A percentile compares a stretch with the other conserved stretches of the same genome.
Conservation (phyloP, 1,140 invertebrate genomes). For the Procambarus virginalis region DNA sequence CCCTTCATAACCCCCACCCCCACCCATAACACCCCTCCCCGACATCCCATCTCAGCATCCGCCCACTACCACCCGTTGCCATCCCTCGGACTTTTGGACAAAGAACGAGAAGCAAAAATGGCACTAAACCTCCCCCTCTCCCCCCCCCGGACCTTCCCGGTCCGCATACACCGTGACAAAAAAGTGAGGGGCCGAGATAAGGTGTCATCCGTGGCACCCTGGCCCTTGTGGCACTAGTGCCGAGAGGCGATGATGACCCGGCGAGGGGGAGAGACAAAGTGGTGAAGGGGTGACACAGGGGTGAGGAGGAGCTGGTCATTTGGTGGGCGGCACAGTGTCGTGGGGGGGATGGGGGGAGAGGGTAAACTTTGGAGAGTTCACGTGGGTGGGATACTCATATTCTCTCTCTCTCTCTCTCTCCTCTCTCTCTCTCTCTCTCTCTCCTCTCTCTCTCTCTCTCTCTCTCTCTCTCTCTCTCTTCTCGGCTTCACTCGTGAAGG, state of each 20-base stretch:
- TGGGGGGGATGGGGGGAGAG: no score
- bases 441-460: no score
- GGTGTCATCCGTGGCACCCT: neutral
- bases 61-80: no score
- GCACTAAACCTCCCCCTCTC: neutral
- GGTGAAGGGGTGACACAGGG: neutral
- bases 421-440: no score
- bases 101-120: conserved; percentile 38
- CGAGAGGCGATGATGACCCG: neutral
- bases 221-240: conserved; percentile 8
- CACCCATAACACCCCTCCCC: no score
- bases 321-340: neutral
- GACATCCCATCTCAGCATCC: no score
- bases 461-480: no score
- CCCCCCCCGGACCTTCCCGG: neutral
- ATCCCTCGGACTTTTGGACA: conserved; percentile 11
- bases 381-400: no score
- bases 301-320: conserved; percentile 25
- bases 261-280: neutral
- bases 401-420: no score
- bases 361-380: no score
- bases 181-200: neutral
- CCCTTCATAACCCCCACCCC: no score
- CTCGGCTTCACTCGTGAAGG: no score
- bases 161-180: conserved; percentile 51